These are phyloP conservation scores for Spodoptera frugiperda DNA, from an alignment of 1,140 invertebrate species.

Conservation along the genomic window DNA sequence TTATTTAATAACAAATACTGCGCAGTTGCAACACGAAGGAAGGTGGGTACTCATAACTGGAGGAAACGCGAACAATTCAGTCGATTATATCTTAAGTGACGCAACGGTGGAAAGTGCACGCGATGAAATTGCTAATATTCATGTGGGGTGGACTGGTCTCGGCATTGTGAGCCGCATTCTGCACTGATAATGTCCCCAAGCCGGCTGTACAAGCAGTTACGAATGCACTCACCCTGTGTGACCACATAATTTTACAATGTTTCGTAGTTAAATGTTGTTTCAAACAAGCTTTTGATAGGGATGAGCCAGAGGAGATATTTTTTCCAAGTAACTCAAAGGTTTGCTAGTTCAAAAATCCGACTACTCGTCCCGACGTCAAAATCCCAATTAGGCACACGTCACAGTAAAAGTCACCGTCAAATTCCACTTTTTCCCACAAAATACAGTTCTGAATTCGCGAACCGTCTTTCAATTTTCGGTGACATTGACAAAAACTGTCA, in stretches of 20 bases:
- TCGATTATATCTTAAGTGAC: conserved; percentile 31
- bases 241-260: background rate
- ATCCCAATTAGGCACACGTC: background rate
- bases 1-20: conserved; percentile 3
- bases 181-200: background rate
- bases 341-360: no score
- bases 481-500: conserved; percentile 32
- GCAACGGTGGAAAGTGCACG: conserved; percentile 46
- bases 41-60: background rate
- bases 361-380: no score
- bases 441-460: background rate
- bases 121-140: conserved; percentile 18
- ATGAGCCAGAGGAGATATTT: no score
- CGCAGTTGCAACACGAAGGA: conserved; percentile 13
- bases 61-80: conserved; percentile 25
- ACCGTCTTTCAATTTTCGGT: background rate
- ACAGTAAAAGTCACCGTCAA: background rate
- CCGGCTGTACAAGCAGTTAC: background rate
- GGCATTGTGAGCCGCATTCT: conserved; percentile 2
- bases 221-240: background rate
- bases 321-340: no score
- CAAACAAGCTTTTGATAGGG: no score
- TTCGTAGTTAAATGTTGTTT: no score
- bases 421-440: background rate
- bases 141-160: conserved; percentile 20